Evolutionary conservation across 1,140 invertebrate genomes (phyloP).

Genomic region (Trichonephila clavata): DNA sequence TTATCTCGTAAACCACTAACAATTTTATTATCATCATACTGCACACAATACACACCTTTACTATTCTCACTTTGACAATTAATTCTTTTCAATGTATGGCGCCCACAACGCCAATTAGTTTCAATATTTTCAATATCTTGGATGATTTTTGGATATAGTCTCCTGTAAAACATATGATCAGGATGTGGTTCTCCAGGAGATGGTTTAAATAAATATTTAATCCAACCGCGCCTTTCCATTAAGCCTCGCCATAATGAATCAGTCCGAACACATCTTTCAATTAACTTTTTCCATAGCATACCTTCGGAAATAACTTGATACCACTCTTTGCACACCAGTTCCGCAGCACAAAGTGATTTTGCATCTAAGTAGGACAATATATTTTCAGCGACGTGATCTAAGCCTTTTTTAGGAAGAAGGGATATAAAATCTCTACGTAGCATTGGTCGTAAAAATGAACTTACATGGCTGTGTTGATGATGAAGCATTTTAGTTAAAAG

Average conservation of each 20-base stretch:
- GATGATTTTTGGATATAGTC: constrained; percentile 97
- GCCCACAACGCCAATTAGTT: constrained; percentile 98
- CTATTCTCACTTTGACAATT: constrained; percentile 97
- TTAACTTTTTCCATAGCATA: constrained; percentile 98
- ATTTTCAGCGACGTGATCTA: constrained; percentile 98
- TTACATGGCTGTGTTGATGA: constrained; percentile 99
- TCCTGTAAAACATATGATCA: constrained; percentile 96
- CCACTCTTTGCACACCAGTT: constrained; percentile 99
- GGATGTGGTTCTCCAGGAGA: constrained; percentile 94
- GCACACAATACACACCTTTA: constrained; percentile 99
- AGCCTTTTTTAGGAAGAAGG: constrained; percentile 97
- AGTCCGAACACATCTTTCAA: constrained; percentile 94
- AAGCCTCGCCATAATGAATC: constrained; percentile 98
- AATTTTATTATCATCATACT: constrained; percentile 99
- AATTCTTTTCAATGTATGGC: constrained; percentile 97
- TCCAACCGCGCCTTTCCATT: constrained; percentile 97
- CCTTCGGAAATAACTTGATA: constrained; percentile 98
- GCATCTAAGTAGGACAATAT: constrained; percentile 98
- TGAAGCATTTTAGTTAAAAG: constrained; percentile 98
- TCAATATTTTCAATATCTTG: constrained; percentile 93
- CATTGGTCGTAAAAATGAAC: constrained; percentile 98
- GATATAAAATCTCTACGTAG: constrained; percentile 99
- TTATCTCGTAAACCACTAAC: constrained; percentile 99
- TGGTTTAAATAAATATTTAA: constrained; percentile 96
- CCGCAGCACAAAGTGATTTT: constrained; percentile 94